phyloP scores from a whole-genome alignment of 2,113 vertebrate species.

The Myotis brandtii region DNA sequence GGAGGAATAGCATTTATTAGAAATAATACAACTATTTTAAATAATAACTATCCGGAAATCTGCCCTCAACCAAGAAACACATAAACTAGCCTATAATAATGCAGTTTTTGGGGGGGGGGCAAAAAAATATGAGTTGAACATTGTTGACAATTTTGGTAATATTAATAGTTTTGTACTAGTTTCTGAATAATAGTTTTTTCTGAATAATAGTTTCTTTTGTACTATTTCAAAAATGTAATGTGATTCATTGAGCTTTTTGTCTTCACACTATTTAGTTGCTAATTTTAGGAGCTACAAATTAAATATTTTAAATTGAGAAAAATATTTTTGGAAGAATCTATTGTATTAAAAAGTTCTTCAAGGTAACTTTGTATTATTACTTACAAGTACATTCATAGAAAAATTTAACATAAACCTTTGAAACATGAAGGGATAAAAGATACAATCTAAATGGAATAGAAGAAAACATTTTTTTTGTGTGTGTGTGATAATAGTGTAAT shows the following conservation, averaged over 20 bases:
- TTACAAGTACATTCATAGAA: slow-evolving; percentile 3
- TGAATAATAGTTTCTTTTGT: neutral
- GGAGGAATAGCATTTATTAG: neutral
- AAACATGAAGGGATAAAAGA: slow-evolving; percentile 55
- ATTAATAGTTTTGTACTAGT: neutral
- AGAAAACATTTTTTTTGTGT: slow-evolving; percentile 61
- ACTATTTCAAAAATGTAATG: neutral
- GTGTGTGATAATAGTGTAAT: slow-evolving; percentile 66
- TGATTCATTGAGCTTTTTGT: neutral
- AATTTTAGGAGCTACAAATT: neutral
- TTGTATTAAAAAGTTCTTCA: neutral
- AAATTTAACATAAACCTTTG: slow-evolving; percentile 64
- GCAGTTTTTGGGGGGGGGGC: neutral
- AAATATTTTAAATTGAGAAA: slow-evolving; percentile 63
- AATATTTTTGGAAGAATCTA: slow-evolving; percentile 14
- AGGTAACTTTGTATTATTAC: neutral
- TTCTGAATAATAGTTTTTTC: too few relatives aligned
- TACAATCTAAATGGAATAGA: slow-evolving; percentile 60
- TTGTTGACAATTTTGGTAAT: neutral
- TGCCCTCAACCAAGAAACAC: neutral
- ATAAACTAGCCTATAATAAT: neutral
- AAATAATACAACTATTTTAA: neutral
- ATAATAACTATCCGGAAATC: neutral
- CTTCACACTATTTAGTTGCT: neutral
- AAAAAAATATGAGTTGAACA: neutral